Evolutionary conservation across 2,113 vertebrate species (phyloP).

Genomic region (Gallinago jamesoni): DNA sequence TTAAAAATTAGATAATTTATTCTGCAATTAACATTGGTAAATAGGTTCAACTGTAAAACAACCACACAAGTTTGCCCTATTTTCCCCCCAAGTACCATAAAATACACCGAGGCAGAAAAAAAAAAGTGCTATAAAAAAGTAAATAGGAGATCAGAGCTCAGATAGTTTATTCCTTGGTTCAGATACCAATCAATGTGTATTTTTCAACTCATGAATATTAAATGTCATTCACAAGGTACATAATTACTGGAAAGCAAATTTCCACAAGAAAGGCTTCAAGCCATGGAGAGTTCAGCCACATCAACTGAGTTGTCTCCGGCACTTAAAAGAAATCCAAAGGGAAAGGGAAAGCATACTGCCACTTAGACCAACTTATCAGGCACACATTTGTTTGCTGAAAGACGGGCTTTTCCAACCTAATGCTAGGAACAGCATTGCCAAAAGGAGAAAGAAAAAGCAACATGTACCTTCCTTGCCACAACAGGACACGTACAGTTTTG

Average conservation of each 20-base stretch:
- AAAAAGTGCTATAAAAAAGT: background rate
- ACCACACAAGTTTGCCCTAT: background rate
- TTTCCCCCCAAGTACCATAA: background rate
- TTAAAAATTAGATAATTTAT: background rate
- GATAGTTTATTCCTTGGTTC: background rate
- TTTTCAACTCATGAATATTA: background rate
- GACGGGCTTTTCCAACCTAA: background rate
- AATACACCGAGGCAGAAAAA: background rate
- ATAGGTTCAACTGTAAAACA: background rate
- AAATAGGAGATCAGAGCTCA: background rate
- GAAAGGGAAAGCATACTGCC: background rate
- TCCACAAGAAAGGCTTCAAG: background rate
- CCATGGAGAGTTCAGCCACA: background rate
- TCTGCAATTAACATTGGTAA: background rate
- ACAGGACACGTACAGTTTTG: accelerated
- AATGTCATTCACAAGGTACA: background rate
- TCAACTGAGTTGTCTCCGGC: background rate
- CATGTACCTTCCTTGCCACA: background rate
- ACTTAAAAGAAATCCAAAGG: background rate
- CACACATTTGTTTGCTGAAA: background rate
- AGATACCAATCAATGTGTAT: background rate
- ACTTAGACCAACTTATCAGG: background rate
- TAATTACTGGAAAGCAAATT: background rate
- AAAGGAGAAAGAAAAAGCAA: background rate
- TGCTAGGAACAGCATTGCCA: background rate